These are phyloP conservation scores for Drosophila lacicola DNA, from an alignment of 2,888 invertebrate genomes.

Conservation along the genomic window DNA sequence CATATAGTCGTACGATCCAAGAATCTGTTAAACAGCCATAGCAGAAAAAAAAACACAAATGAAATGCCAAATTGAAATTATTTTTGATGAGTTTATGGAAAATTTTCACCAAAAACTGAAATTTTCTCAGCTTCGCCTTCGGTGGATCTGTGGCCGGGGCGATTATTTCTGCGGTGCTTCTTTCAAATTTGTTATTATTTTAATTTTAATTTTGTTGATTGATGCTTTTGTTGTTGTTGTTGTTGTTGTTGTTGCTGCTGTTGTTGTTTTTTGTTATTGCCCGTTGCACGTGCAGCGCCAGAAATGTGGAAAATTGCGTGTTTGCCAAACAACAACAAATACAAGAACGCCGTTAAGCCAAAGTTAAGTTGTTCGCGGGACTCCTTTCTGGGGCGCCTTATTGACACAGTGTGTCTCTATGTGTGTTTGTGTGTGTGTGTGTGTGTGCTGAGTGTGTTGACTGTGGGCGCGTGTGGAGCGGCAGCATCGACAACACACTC, in stretches of 20 bases:
- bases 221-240: constrained; percentile 27
- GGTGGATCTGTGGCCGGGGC: not conserved
- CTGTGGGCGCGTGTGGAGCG: constrained; percentile 70
- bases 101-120: constrained; percentile 47
- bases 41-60: constrained; percentile 16
- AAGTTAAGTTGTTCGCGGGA: constrained; percentile 46
- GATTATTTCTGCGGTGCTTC: constrained; percentile 51
- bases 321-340: constrained; percentile 65
- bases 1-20: constrained; percentile 18
- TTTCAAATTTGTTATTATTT: constrained; percentile 71
- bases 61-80: constrained; percentile 51
- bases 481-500: constrained; percentile 50
- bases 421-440: not conserved
- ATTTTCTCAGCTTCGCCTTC: constrained; percentile 3
- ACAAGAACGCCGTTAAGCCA: constrained; percentile 32
- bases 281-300: constrained; percentile 66
- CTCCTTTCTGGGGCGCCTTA: constrained; percentile 34
- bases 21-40: constrained; percentile 25
- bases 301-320: constrained; percentile 69
- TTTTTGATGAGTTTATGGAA: constrained; percentile 71
- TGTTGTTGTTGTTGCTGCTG: constrained; percentile 14
- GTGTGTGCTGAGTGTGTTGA: constrained; percentile 56
- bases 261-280: constrained; percentile 19
- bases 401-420: constrained; percentile 40
- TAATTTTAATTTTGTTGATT: constrained; percentile 74